Evolutionary conservation across 2,113 vertebrate genomes (phyloP).

Genomic region (Bettongia penicillata): DNA sequence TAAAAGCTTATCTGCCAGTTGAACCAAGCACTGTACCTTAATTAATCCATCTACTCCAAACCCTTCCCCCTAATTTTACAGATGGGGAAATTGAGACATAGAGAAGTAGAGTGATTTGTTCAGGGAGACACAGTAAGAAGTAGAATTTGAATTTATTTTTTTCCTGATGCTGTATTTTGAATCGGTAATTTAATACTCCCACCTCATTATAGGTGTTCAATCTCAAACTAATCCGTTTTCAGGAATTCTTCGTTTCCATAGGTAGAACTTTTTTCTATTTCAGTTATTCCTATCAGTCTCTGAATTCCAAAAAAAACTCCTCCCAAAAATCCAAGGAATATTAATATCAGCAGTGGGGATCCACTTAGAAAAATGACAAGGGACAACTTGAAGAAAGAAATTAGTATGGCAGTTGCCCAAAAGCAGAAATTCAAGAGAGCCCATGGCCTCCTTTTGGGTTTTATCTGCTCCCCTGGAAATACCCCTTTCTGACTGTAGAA

Average conservation of each 20-base stretch:
- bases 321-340: conserved; percentile 75
- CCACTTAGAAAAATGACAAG: conserved; percentile 94
- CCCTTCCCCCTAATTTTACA: background rate
- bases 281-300: conserved; percentile 96
- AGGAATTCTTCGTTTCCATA: conserved; percentile 95
- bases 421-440: conserved; percentile 95
- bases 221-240: conserved; percentile 90
- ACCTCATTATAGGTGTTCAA: conserved; percentile 73
- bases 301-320: conserved; percentile 96
- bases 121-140: background rate
- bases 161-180: background rate
- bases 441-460: conserved; percentile 91
- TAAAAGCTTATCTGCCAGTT: no score
- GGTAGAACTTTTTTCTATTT: conserved; percentile 98
- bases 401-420: conserved; percentile 96
- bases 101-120: background rate
- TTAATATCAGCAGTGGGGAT: conserved; percentile 89
- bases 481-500: conserved; percentile 91
- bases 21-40: no score
- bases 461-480: conserved; percentile 92
- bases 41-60: background rate
- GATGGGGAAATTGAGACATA: background rate
- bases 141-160: background rate
- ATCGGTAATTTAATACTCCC: conserved; percentile 75
- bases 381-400: conserved; percentile 95